phyloP scores from a whole-genome alignment of 37 sponge, comb jelly and placozoan species.

The Corticium candelabrum region DNA sequence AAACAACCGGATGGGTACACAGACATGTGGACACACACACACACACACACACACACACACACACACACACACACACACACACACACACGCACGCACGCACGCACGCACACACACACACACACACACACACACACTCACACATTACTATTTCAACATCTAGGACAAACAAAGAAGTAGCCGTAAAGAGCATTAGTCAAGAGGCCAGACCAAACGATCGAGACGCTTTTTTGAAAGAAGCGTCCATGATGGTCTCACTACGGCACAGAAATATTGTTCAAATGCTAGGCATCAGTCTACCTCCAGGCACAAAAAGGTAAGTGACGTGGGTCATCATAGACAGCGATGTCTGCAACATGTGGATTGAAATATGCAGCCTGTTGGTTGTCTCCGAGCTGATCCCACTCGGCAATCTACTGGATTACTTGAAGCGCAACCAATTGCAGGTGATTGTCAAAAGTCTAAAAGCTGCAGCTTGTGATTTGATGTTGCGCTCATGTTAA shows the following conservation, averaged over 20 bases:
- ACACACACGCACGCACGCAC: too few relatives aligned
- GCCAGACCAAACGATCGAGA: neutral
- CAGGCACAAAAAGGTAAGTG: neutral
- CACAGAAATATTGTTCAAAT: neutral
- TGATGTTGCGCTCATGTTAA: too few relatives aligned
- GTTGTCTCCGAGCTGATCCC: neutral
- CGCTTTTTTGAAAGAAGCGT: neutral
- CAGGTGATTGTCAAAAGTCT: too few relatives aligned
- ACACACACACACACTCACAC: too few relatives aligned
- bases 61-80: too few relatives aligned
- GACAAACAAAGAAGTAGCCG: neutral
- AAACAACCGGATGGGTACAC: neutral
- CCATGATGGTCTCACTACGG: neutral
- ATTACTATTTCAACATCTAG: neutral
- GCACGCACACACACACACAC: too few relatives aligned
- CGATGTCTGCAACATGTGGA: too few relatives aligned
- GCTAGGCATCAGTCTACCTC: too few relatives aligned
- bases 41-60: too few relatives aligned
- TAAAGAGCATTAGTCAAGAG: neutral
- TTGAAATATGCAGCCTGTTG: neutral
- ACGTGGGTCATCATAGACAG: too few relatives aligned
- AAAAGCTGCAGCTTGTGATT: too few relatives aligned
- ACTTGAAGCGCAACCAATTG: neutral
- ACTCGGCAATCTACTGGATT: neutral
- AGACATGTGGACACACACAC: too few relatives aligned